Evolutionary conservation across 2,797 vertebrate genomes (phyloP).

Genomic region (Tympanoctomys barrerae): DNA sequence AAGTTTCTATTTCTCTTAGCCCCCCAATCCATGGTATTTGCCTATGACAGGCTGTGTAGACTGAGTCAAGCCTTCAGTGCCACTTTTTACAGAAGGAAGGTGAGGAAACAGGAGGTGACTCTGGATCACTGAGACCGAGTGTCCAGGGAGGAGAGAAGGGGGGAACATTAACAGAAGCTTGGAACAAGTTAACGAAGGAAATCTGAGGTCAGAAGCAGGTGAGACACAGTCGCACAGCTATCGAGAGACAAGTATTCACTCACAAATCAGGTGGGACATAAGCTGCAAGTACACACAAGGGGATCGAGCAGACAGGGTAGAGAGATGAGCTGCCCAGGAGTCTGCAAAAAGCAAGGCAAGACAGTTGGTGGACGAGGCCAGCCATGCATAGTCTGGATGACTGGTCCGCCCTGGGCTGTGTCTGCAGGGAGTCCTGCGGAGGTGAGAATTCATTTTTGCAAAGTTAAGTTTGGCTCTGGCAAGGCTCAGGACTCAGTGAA

Average conservation of each 20-base stretch:
- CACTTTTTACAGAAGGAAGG: too few species aligned
- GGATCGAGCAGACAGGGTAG: rapidly evolving
- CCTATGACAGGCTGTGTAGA: too few species aligned
- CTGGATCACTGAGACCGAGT: background rate
- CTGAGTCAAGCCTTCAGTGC: background rate
- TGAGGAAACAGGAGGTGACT: background rate
- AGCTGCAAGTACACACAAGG: rapidly evolving
- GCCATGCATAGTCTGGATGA: rapidly evolving
- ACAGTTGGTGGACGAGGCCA: rapidly evolving
- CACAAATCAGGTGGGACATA: background rate
- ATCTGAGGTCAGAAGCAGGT: background rate
- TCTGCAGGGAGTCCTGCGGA: rapidly evolving
- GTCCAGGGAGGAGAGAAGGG: background rate
- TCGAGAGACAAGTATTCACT: background rate
- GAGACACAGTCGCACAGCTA: background rate
- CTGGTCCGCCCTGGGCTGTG: rapidly evolving
- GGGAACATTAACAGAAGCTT: rapidly evolving
- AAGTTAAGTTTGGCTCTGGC: background rate
- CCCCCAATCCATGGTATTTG: background rate
- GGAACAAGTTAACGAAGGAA: background rate
- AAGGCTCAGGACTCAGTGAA: background rate
- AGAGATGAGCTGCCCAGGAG: rapidly evolving
- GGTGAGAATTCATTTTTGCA: background rate
- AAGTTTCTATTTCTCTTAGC: too few species aligned
- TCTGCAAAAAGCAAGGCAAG: rapidly evolving